A percentile compares a stretch with the other conserved stretches of the same genome.
Conservation (phyloP, 2,888 invertebrate genomes). For the Priocnemis perturbator region DNA sequence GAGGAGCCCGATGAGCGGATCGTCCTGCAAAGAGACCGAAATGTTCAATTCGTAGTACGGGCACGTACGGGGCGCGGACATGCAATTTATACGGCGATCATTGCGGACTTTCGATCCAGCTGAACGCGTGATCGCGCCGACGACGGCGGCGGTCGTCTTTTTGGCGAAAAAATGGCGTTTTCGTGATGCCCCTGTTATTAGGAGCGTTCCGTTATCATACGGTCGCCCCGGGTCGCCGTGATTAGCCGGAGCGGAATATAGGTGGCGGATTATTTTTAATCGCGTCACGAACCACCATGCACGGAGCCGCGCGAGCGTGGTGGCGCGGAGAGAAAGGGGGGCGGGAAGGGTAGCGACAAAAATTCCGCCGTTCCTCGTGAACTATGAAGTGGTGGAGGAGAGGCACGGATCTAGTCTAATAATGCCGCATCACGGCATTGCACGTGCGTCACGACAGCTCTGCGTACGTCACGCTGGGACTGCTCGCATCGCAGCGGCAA, state of each 20-base stretch:
- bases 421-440: conserved; percentile 60
- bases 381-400: conserved; percentile 10
- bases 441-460: conserved; percentile 54
- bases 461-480: conserved; percentile 37
- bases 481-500: conserved; percentile 3
- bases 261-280: too few species aligned
- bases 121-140: too few species aligned
- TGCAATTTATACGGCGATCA: too few species aligned
- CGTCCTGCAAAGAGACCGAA: too few species aligned
- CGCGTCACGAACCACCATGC: not conserved
- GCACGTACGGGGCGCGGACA: too few species aligned
- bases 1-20: too few species aligned
- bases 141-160: too few species aligned
- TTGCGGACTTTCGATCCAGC: too few species aligned
- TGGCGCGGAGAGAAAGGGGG: not conserved
- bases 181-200: not conserved
- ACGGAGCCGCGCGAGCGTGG: not conserved
- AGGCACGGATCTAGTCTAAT: conserved; percentile 47
- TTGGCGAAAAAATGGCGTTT: not conserved
- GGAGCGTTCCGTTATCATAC: too few species aligned
- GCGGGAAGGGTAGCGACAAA: conserved; percentile 13
- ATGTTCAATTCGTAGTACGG: too few species aligned
- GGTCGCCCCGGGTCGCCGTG: too few species aligned
- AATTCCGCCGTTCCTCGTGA: conserved; percentile 15
- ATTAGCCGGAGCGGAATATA: too few species aligned